phyloP scores from a whole-genome alignment of 1,140 invertebrate species.

The Danaus melanippus region DNA sequence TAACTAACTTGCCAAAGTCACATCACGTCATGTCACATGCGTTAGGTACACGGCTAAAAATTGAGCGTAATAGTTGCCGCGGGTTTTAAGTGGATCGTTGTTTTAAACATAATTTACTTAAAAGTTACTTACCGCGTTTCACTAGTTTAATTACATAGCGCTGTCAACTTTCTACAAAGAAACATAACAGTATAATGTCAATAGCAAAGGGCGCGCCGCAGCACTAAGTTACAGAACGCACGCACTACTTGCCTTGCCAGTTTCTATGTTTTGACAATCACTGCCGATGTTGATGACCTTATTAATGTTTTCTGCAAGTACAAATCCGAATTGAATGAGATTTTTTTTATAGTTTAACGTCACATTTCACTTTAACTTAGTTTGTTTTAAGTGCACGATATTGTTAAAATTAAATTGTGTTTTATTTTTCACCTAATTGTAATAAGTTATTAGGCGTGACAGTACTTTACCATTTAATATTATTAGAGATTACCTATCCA shows the following conservation, averaged over 20 bases:
- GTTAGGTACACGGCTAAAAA: slow-evolving; percentile 3
- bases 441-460: slow-evolving; percentile 64
- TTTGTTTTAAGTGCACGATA: slow-evolving; percentile 68
- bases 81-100: slow-evolving; percentile 41
- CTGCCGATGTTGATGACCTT: slow-evolving; percentile 58
- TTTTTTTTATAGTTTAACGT: slow-evolving; percentile 64
- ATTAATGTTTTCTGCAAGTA: slow-evolving; percentile 65
- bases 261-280: slow-evolving; percentile 68
- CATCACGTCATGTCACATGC: slow-evolving; percentile 14
- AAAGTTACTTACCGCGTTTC: slow-evolving; percentile 20
- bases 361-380: slow-evolving; percentile 66
- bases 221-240: slow-evolving; percentile 51
- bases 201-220: slow-evolving; percentile 24
- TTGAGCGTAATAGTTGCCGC: slow-evolving; percentile 18
- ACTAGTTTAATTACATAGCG: slow-evolving; percentile 29
- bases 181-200: slow-evolving; percentile 39
- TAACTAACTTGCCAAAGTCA: slow-evolving; percentile 55
- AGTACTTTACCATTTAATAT: slow-evolving; percentile 64
- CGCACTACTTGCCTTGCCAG: slow-evolving; percentile 66
- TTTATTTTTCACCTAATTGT: slow-evolving; percentile 68
- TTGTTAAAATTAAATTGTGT: slow-evolving; percentile 68
- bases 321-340: slow-evolving; percentile 70
- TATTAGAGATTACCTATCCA: slow-evolving; percentile 56
- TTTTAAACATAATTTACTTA: slow-evolving; percentile 41
- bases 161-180: slow-evolving; percentile 68